Evolutionary conservation across 37 sponge, comb jelly and placozoan species (phyloP).

Genomic region (Corticium candelabrum): DNA sequence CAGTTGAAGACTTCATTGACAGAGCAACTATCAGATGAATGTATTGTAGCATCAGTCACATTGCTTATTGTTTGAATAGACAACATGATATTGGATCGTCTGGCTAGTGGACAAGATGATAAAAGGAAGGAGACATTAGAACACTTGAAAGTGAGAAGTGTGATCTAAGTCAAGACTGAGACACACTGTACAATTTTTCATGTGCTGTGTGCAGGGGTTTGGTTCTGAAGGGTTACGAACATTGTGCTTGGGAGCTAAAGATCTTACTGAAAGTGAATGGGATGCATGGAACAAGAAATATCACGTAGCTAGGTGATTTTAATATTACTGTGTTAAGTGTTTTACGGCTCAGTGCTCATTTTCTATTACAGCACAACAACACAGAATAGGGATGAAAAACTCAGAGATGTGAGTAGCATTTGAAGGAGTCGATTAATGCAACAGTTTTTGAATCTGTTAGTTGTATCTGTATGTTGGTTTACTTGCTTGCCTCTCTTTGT

Average conservation of each 20-base stretch:
- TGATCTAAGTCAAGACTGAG: too few relatives aligned
- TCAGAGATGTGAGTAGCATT: not conserved
- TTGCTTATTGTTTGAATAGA: not conserved
- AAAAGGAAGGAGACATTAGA: not conserved
- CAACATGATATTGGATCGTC: not conserved
- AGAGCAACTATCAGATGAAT: too few relatives aligned
- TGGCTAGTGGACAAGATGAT: not conserved
- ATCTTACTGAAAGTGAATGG: not conserved
- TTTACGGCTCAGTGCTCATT: too few relatives aligned
- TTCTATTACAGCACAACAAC: not conserved
- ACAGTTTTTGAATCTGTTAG: too few relatives aligned
- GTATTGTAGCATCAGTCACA: not conserved
- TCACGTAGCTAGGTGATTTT: conserved; percentile 2
- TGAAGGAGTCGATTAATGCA: not conserved
- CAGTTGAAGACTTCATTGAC: too few relatives aligned
- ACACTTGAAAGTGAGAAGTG: not conserved
- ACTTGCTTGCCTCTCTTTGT: too few relatives aligned
- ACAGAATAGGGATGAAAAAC: not conserved
- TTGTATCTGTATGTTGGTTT: too few relatives aligned
- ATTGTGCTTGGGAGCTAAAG: not conserved
- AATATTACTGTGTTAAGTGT: not conserved
- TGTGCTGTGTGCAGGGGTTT: not conserved
- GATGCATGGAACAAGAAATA: not conserved
- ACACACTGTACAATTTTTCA: too few relatives aligned
- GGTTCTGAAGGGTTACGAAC: not conserved